phyloP scores from a whole-genome alignment of 2,113 vertebrate species.

The Forbesichthys agassizii region DNA sequence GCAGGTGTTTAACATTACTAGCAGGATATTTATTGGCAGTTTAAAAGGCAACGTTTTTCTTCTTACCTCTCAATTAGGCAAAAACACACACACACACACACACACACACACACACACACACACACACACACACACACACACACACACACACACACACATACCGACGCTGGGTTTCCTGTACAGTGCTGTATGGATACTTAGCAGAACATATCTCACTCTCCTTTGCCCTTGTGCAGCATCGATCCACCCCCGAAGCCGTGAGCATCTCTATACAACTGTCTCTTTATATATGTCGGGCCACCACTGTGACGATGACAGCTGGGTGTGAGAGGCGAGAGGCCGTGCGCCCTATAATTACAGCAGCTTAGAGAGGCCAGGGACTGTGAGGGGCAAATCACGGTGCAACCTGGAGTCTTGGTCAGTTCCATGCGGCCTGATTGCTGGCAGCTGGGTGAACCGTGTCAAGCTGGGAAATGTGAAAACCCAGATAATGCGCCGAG shows the following conservation, averaged over 20 bases:
- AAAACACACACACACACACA: slow-evolving; percentile 14
- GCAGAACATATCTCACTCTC: slow-evolving; percentile 24
- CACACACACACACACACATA: slow-evolving; percentile 34
- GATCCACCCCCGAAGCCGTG: slow-evolving; percentile 39
- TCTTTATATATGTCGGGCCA: slow-evolving; percentile 1
- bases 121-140: slow-evolving; percentile 22
- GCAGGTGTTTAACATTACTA: slow-evolving; percentile 83
- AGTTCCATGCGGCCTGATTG: slow-evolving; percentile 66
- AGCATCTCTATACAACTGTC: slow-evolving; percentile 30
- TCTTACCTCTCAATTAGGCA: slow-evolving; percentile 79
- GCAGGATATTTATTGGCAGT: slow-evolving; percentile 80
- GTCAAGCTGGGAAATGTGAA: slow-evolving; percentile 76
- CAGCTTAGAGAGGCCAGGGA: slow-evolving; percentile 62
- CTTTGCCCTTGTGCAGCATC: slow-evolving; percentile 37
- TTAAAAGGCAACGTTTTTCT: slow-evolving; percentile 76
- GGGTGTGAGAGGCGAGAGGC: slow-evolving; percentile 43
- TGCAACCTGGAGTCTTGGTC: slow-evolving; percentile 61
- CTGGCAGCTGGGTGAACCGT: slow-evolving; percentile 66
- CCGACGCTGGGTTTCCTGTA: slow-evolving; percentile 18
- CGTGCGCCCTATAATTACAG: slow-evolving; percentile 71
- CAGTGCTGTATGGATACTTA: slow-evolving; percentile 12
- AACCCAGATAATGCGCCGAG: slow-evolving; percentile 76
- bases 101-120: slow-evolving; percentile 13
- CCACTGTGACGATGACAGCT: neutral
- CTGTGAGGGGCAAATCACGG: slow-evolving; percentile 72